Base-by-base conservation (phyloP, 2,113 vertebrate genomes). In the Anas platyrhynchos region DNA sequence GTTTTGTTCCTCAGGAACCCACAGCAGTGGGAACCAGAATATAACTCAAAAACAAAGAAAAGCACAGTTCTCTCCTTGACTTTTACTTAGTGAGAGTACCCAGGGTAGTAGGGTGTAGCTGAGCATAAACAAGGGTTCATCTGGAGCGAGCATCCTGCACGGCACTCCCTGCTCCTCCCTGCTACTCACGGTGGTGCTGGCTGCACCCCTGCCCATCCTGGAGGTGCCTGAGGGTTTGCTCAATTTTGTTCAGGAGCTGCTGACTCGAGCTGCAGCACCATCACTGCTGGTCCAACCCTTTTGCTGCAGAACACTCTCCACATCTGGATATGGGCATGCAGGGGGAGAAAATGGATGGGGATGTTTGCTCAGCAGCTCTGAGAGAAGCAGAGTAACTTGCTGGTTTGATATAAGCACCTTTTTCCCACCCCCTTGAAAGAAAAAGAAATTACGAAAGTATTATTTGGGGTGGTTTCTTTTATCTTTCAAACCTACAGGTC, bases 201-300 rank as follows among this genome's bases (percentile, higher is more conserved):
- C 66, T 65, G 38, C 58, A 8, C 68, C 48, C 3, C 41, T 38
- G 2, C 12, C 50, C 55, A 16, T 63, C 52, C 31, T 48, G 43
- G 31, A 68, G 46, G 38, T 38, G 26, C 22, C 38, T 21, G 25
- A 46, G 56, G 15, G 23, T 16, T 56, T 38, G 14, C 36, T 61
- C 17, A 50, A 41, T 56, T 79, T 75, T 23, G 15, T 65, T 82
- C 23, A 65, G 48, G 65, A 86, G 54, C 54, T 55, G 44, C 54
- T 54, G 13, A 21, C 69, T 76, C 2, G 0, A 29, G 23, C 26
- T 32, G 16, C 32, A 65, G n/a, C n/a, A 62, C 14, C 1, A 0
- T 56, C 31, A 10, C 38, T 43, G 54, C 36, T 11, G 11, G 20
- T 8, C 3, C 2, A 73, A 29, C 31, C 23, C 27, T 61, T 69